phyloP scores from a whole-genome alignment of 2,797 vertebrate species.

The Apogon hyalosoma region DNA sequence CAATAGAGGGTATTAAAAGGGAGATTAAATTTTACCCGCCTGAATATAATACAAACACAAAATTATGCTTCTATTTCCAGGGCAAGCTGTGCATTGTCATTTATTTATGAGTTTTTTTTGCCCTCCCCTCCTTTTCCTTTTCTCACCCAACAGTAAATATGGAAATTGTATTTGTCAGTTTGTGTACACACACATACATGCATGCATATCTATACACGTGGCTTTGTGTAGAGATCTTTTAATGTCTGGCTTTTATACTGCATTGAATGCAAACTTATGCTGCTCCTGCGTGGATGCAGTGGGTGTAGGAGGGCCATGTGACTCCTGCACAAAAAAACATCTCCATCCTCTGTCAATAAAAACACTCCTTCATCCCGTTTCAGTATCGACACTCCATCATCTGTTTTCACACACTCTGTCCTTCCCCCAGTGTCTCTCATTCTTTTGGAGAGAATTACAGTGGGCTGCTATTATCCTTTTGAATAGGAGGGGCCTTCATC shows the following conservation, averaged over 20 bases:
- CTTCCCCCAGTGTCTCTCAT: slow-evolving; percentile 47
- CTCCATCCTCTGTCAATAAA: slow-evolving; percentile 61
- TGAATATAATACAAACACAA: slow-evolving; percentile 94
- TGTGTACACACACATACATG: slow-evolving; percentile 76
- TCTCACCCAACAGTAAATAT: slow-evolving; percentile 90
- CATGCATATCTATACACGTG: slow-evolving; percentile 63
- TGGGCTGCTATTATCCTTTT: slow-evolving; percentile 60
- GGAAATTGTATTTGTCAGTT: slow-evolving; percentile 93
- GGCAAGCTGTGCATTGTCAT: slow-evolving; percentile 91
- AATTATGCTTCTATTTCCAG: slow-evolving; percentile 94
- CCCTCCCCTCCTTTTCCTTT: slow-evolving; percentile 79
- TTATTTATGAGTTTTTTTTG: slow-evolving; percentile 95
- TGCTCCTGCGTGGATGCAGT: slow-evolving; percentile 41
- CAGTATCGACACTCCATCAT: slow-evolving; percentile 65
- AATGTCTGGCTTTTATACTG: slow-evolving; percentile 69
- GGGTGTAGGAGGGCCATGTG: slow-evolving; percentile 50
- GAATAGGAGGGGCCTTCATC: slow-evolving; percentile 38
- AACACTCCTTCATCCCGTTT: slow-evolving; percentile 55
- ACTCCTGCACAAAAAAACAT: slow-evolving; percentile 55
- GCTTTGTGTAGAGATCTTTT: slow-evolving; percentile 69
- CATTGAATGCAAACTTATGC: slow-evolving; percentile 60
- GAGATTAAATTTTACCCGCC: slow-evolving; percentile 94
- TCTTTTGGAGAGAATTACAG: slow-evolving; percentile 50
- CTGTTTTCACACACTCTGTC: slow-evolving; percentile 52
- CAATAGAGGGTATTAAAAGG: slow-evolving; percentile 92